Percentiles rank a stretch among this genome's conserved stretches.
phyloP scores from a whole-genome alignment of 2,888 invertebrate genomes.

The Apodemia zela region DNA sequence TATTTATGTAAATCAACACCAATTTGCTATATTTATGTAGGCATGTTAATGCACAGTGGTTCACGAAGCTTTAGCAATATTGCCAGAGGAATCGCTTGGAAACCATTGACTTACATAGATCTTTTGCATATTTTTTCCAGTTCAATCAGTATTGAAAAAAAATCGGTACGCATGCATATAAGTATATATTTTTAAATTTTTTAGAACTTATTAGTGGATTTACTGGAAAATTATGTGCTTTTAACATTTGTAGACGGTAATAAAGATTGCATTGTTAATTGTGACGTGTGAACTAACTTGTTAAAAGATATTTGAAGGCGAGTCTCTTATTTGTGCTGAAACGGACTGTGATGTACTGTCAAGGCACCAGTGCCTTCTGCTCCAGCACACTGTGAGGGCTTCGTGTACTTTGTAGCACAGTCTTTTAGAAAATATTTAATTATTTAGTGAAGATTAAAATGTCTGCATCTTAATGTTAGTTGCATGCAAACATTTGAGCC shows the following conservation, averaged over 20 bases:
- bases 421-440: background rate
- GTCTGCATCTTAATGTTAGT: conserved; percentile 1
- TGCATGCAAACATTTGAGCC: background rate
- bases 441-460: background rate
- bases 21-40: conserved; percentile 54
- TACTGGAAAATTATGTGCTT: conserved; percentile 11
- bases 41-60: conserved; percentile 64
- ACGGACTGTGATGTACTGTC: background rate
- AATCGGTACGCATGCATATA: conserved; percentile 69
- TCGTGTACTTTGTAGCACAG: background rate
- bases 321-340: background rate
- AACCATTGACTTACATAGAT: conserved; percentile 41
- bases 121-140: conserved; percentile 59
- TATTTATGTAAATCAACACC: conserved; percentile 48
- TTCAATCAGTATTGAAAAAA: conserved; percentile 54
- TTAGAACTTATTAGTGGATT: conserved; percentile 10
- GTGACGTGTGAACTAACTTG: background rate
- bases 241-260: background rate
- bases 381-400: background rate
- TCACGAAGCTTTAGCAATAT: conserved; percentile 52
- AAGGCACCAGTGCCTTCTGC: background rate
- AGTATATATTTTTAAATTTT: conserved; percentile 27
- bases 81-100: conserved; percentile 41
- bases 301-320: background rate
- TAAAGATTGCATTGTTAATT: background rate